Base-by-base conservation (phyloP, 2,797 vertebrate species). In the Brachymystax lenok region DNA sequence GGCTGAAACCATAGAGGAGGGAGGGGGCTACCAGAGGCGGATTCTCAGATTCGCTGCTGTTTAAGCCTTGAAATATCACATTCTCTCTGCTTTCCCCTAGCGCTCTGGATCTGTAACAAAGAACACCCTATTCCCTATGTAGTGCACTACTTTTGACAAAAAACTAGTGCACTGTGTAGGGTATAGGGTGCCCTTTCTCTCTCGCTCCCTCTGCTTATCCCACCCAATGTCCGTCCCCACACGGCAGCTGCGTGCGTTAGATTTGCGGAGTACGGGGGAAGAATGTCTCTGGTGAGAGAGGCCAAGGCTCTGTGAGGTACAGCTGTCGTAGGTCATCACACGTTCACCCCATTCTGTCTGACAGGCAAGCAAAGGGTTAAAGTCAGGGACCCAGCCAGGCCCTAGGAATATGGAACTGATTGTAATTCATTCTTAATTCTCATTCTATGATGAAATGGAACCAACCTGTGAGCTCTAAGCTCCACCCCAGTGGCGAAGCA, bases 51-150 rank as follows among this genome's bases (percentile, higher is more conserved):
- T 84, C 66, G 81, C 33, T 67, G 77, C 74, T 88, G 84, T 85
- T 89, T 78, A 86, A 61, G 67, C 75, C 80, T 68, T 28, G 75
- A 84, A 78, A 84, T 79, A 79, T 84, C 78, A 70, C 51, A 82
- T 78, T 83, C 83, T 83, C 71, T 13, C 67, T 80, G 59, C 80
- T 78, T 77, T 54, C 77, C 24, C 68, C 56, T 63, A 68, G 69
- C 52, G 27, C 77, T 73, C 35, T 74, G 51, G 40, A 59, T 77
- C 77, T 82, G 35, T 76, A 3, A 63, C 73, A 69, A 69, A 69
- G 7, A 0, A 5, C 24, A 40, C 28, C 28, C 30, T 3, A 46
- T 46, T 46, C 10, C 10, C 40, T 35, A 35, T 35, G 13, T 24
- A 35, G 59, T 24, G 59, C 59, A 63, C 59, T 63, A 63, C 59